phyloP scores from a whole-genome alignment of 2,888 invertebrate species.

The Limnephilus marmoratus region DNA sequence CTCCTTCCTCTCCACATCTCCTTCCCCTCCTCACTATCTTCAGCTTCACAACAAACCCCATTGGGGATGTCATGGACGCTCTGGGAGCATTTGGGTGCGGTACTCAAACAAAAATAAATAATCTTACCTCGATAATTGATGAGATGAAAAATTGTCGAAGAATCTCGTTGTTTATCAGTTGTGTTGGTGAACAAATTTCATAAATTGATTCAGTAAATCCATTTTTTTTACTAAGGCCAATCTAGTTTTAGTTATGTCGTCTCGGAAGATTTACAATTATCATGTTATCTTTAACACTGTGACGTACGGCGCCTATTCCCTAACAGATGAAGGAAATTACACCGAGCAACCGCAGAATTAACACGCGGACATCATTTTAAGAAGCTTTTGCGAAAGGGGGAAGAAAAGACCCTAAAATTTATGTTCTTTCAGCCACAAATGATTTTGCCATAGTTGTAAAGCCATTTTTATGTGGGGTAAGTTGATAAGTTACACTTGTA shows the following conservation, averaged over 20 bases:
- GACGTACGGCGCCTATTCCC: neutral
- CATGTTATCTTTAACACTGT: conserved; percentile 4
- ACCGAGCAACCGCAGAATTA: neutral
- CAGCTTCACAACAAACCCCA: too few species aligned
- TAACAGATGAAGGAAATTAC: conserved; percentile 2
- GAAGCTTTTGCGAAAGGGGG: neutral
- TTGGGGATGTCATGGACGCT: too few species aligned
- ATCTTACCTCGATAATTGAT: too few species aligned
- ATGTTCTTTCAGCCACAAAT: neutral
- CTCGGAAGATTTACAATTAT: neutral
- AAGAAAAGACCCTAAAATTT: neutral
- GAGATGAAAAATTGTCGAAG: too few species aligned
- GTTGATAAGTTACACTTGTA: neutral
- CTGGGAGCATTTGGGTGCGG: too few species aligned
- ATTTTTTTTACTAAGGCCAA: neutral
- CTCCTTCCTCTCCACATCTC: too few species aligned
- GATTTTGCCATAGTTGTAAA: neutral
- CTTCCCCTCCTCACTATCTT: too few species aligned
- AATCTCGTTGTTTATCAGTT: too few species aligned
- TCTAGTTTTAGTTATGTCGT: neutral
- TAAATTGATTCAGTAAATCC: neutral
- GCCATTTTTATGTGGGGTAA: neutral
- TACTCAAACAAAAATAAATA: too few species aligned
- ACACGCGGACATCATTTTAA: neutral
- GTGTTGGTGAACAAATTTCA: too few species aligned